Evolutionary conservation across 2,888 invertebrate species (phyloP).

Genomic region (Andrena camellia): DNA sequence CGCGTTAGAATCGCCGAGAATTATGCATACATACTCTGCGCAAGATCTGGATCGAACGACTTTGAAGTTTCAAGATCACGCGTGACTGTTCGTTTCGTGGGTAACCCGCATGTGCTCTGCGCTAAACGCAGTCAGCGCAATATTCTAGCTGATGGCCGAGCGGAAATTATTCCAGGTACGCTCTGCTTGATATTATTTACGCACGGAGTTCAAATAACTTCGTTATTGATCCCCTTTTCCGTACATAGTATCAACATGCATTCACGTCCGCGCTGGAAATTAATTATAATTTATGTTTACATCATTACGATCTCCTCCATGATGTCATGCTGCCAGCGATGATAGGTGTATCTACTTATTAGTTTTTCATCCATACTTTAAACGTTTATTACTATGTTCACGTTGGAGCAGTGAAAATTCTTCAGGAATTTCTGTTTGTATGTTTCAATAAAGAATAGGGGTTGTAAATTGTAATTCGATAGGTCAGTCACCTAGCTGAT

Average conservation of each 20-base stretch:
- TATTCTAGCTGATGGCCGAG: background rate
- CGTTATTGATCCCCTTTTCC: constrained; percentile 26
- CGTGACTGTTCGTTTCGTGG: background rate
- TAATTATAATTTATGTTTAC: constrained; percentile 17
- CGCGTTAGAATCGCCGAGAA: constrained; percentile 60
- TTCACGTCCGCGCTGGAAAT: background rate
- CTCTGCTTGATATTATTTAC: constrained; percentile 33
- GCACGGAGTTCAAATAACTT: constrained; percentile 24
- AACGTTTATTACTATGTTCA: background rate
- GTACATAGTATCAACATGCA: background rate
- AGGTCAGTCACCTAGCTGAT: constrained; percentile 30
- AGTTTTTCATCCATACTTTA: background rate
- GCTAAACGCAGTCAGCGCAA: background rate
- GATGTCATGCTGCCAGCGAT: background rate
- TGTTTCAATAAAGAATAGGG: background rate
- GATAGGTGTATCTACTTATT: background rate
- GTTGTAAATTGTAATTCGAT: constrained; percentile 40
- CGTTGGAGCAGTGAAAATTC: background rate
- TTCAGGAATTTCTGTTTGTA: constrained; percentile 13
- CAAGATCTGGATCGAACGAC: constrained; percentile 43
- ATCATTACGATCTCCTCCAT: constrained; percentile 3
- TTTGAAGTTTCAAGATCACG: constrained; percentile 36
- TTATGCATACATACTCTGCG: constrained; percentile 62
- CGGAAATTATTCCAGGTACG: constrained; percentile 22
- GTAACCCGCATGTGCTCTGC: background rate